Conservation (phyloP, 2,797 vertebrate species). For the Arnoldichthys spilopterus region DNA sequence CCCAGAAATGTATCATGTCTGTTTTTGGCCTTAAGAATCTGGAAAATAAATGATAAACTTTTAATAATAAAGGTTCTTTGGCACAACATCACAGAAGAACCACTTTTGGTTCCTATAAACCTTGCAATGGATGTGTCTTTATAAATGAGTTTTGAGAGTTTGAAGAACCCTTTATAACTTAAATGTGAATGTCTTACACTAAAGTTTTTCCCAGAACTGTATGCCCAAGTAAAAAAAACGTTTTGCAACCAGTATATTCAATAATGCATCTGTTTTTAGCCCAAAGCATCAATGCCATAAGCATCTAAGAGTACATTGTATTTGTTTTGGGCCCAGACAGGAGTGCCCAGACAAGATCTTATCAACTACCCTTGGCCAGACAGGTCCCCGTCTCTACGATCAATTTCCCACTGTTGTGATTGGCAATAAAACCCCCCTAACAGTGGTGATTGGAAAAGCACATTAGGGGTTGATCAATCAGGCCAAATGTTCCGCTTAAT, state of each 20-base stretch:
- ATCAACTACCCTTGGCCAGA: conserved; percentile 22
- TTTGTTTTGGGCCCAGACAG: background rate
- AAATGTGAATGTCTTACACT: too few relatives aligned
- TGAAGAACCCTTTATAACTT: too few relatives aligned
- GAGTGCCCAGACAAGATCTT: conserved; percentile 13
- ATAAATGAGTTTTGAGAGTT: too few relatives aligned
- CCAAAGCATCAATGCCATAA: too few relatives aligned
- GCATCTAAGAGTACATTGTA: background rate
- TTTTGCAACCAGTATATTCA: too few relatives aligned
- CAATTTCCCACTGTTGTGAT: conserved; percentile 49
- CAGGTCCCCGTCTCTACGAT: background rate
- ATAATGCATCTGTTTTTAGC: background rate
- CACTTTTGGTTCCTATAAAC: too few relatives aligned
- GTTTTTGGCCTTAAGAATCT: background rate
- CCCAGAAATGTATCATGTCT: background rate
- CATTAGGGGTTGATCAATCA: conserved; percentile 62
- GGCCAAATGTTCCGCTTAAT: conserved; percentile 59
- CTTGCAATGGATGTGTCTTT: too few relatives aligned
- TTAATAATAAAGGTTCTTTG: too few relatives aligned
- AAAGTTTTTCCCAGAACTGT: too few relatives aligned
- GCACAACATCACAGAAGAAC: too few relatives aligned
- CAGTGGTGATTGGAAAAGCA: conserved; percentile 59
- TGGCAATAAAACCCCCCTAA: conserved; percentile 51
- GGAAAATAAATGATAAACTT: too few relatives aligned
- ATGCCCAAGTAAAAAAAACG: too few relatives aligned